phyloP scores from a whole-genome alignment of 2,888 invertebrate genomes.

The Cenopis cana region DNA sequence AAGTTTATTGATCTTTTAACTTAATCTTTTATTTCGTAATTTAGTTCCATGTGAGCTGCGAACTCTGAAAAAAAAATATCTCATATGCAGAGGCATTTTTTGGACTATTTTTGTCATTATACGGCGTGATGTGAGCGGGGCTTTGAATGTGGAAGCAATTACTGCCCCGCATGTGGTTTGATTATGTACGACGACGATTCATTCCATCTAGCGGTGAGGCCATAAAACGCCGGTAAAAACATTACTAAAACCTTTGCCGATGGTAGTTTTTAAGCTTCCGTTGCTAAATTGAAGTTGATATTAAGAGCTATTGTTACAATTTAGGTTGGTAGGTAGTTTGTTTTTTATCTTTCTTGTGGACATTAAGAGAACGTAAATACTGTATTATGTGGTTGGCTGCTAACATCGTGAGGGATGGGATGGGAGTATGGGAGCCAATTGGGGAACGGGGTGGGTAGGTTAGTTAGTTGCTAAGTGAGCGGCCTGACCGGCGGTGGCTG shows the following conservation, averaged over 20 bases:
- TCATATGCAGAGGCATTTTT: constrained; percentile 83
- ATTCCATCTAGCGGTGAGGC: constrained; percentile 78
- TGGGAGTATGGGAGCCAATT: constrained; percentile 23
- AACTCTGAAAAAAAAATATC: constrained; percentile 83
- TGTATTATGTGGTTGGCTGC: constrained; percentile 55
- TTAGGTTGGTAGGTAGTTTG: constrained; percentile 55
- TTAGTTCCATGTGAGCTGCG: constrained; percentile 82
- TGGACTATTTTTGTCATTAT: constrained; percentile 85
- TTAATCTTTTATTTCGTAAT: constrained; percentile 86
- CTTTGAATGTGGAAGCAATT: constrained; percentile 84
- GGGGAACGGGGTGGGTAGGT: constrained; percentile 48
- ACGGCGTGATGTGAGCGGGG: constrained; percentile 83
- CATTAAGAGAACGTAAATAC: constrained; percentile 57
- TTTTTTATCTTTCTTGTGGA: constrained; percentile 56
- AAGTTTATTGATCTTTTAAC: constrained; percentile 86
- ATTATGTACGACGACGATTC: constrained; percentile 79
- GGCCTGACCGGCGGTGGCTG: constrained; percentile 50
- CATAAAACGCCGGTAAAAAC: constrained; percentile 76
- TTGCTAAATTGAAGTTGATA: constrained; percentile 79
- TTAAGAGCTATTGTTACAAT: constrained; percentile 74
- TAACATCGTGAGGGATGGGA: constrained; percentile 31
- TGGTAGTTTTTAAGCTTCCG: constrained; percentile 80
- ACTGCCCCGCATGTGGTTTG: constrained; percentile 84
- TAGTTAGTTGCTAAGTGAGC: constrained; percentile 49
- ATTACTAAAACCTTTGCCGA: constrained; percentile 74